Percentiles rank a stretch among this genome's conserved stretches.
These are phyloP conservation scores for Typhlichthys eigenmanni DNA, from an alignment of 2,797 vertebrate species.

Conservation along the genomic window DNA sequence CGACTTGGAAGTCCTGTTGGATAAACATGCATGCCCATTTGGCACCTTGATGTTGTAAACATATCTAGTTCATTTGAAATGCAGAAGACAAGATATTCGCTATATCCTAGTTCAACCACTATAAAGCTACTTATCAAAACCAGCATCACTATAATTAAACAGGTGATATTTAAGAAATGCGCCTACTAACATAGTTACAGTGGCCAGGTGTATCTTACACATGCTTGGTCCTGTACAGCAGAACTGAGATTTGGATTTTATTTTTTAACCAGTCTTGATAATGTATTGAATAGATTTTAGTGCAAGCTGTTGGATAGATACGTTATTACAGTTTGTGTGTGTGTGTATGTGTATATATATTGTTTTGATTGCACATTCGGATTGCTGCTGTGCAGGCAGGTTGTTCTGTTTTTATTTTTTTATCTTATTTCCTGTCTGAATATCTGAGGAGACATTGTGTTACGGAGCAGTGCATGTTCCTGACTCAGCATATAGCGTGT, in stretches of 20 bases:
- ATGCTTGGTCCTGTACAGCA: slow-evolving; percentile 3
- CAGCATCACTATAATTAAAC: neutral
- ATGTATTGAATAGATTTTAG: slow-evolving; percentile 46
- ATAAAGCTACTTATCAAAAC: slow-evolving; percentile 12
- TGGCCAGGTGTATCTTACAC: too few species aligned
- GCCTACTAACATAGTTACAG: too few species aligned
- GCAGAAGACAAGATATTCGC: neutral
- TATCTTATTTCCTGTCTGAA: slow-evolving; percentile 17
- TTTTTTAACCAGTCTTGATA: slow-evolving; percentile 37
- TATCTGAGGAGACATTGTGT: slow-evolving; percentile 9
- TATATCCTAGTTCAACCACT: slow-evolving; percentile 16
- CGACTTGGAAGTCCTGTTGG: too few species aligned
- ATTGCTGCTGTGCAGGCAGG: slow-evolving; percentile 7
- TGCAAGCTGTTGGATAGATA: slow-evolving; percentile 29
- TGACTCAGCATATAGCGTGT: slow-evolving; percentile 52
- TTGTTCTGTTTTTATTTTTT: slow-evolving; percentile 7
- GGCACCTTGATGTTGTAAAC: slow-evolving; percentile 27
- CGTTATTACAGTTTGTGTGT: slow-evolving; percentile 19
- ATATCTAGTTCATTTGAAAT: slow-evolving; percentile 28
- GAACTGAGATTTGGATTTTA: slow-evolving; percentile 32
- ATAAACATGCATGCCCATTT: slow-evolving; percentile 31
- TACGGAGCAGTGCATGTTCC: slow-evolving; percentile 4
- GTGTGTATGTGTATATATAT: slow-evolving; percentile 25
- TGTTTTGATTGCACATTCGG: neutral
- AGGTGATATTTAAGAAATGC: too few species aligned